Base-by-base conservation (phyloP, 2,888 invertebrate genomes). In the Scaptomyza reducta region DNA sequence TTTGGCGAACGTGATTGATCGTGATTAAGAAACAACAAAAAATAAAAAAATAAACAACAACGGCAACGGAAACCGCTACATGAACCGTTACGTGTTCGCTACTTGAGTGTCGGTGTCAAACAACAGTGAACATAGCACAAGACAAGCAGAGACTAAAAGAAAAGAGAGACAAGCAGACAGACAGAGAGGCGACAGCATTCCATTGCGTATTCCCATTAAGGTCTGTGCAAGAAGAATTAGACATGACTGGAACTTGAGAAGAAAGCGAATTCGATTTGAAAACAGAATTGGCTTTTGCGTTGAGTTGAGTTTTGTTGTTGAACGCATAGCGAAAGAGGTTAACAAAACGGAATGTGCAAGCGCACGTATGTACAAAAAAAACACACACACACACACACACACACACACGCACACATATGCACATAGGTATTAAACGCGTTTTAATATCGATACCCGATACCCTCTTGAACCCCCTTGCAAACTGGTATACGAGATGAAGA, bases 311-410 rank as follows among this genome's bases (percentile, higher is more conserved):
- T 46, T 38, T 38, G 38, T 42, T 64, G 58, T 54, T 74, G n/a
- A 78, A 65, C 79, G 68, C 69, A 83, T 74, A 81, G 84, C 88
- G 88, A 85, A 85, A 84, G 87, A 85, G 84, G 84, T 87, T 88
- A 85, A 60, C 85, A 87, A 85, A 87, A 58, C 87, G 58, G 65
- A 85, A 70, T 70, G 62, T 70, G 72, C 86, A 86, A 86, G 51
- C 82, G 61, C 77, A 81, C 79, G 86, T 81, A 54, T 42, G 14
- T 53, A 64, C 66, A 65, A 69, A 29, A 9, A 6, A 10, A 10
- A 31, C 6, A 27, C 27, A 27, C 22, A 27, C 27, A 41, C 5
- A 3, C 3, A 31, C 6, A 27, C 27, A 27, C 22, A 27, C 27
- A 41, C 5, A 3, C 3, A 22, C 31, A 35, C 25, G n/a, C n/a